A percentile compares a stretch with the other conserved stretches of the same genome.
phyloP scores from a whole-genome alignment of 2,888 invertebrate species.

The Meloe dianella region DNA sequence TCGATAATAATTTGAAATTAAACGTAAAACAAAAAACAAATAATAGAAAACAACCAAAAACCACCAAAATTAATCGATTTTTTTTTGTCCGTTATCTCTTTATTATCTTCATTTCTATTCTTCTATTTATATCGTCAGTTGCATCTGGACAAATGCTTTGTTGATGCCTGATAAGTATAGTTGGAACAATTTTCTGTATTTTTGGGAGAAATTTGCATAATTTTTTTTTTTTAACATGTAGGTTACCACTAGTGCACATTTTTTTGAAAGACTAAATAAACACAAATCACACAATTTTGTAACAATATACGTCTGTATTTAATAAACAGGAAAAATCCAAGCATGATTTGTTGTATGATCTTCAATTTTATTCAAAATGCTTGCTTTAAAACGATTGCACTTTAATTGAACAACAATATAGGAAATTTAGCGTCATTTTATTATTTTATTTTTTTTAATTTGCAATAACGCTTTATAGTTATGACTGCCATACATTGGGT shows the following conservation, averaged over 20 bases:
- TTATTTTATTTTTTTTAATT: conserved; percentile 34
- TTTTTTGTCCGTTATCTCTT: background rate
- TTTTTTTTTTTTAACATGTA: conserved; percentile 5
- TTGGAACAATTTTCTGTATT: conserved; percentile 36
- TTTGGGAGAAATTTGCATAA: conserved; percentile 21
- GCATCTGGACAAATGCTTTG: conserved; percentile 47
- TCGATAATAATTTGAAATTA: too few species aligned
- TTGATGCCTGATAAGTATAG: conserved; percentile 48
- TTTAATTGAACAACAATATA: conserved; percentile 27
- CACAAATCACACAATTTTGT: conserved; percentile 8
- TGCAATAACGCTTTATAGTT: conserved; percentile 45
- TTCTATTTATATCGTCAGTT: conserved; percentile 51
- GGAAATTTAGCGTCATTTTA: conserved; percentile 33
- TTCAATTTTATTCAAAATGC: conserved; percentile 6
- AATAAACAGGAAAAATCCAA: background rate
- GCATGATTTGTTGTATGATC: conserved; percentile 26
- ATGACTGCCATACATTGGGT: conserved; percentile 49
- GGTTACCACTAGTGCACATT: conserved; percentile 18
- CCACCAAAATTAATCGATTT: background rate
- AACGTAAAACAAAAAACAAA: background rate
- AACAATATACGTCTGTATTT: background rate
- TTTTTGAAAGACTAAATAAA: background rate
- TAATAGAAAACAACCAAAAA: background rate
- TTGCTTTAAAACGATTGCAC: conserved; percentile 12
- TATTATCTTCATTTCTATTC: conserved; percentile 36